Evolutionary conservation across 2,888 invertebrate species (phyloP).

Genomic region (Globia sparganii): DNA sequence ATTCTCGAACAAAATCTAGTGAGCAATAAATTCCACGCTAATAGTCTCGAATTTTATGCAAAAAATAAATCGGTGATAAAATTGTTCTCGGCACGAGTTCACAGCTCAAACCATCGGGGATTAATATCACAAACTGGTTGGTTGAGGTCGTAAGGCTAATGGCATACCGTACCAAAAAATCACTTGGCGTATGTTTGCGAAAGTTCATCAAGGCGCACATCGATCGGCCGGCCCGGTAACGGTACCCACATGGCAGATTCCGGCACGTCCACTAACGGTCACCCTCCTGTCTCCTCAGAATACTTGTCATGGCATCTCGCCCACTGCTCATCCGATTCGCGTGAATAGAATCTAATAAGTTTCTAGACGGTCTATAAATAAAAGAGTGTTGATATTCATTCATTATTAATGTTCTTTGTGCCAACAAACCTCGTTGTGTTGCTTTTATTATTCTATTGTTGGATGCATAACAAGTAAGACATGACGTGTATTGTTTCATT

Average conservation of each 20-base stretch:
- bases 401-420: conserved; percentile 39
- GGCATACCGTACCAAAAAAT: conserved; percentile 59
- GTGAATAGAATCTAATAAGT: conserved; percentile 77
- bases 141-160: conserved; percentile 70
- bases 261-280: conserved; percentile 85
- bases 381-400: conserved; percentile 55
- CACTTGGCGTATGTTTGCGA: conserved; percentile 67
- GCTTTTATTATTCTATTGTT: conserved; percentile 25
- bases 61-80: conserved; percentile 60
- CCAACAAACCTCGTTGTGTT: conserved; percentile 22
- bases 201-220: conserved; percentile 68
- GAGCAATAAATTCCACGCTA: conserved; percentile 57
- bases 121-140: conserved; percentile 70
- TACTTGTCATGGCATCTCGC: conserved; percentile 79
- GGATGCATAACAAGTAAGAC: conserved; percentile 16
- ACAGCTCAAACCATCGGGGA: conserved; percentile 58
- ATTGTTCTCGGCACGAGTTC: conserved; percentile 60
- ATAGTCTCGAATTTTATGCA: conserved; percentile 43
- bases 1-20: conserved; percentile 38
- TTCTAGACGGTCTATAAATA: conserved; percentile 56
- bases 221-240: conserved; percentile 73
- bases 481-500: conserved; percentile 44
- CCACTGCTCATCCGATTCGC: conserved; percentile 69
- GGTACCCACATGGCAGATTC: conserved; percentile 79
- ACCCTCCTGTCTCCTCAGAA: conserved; percentile 74